These are phyloP conservation scores for Ctenopoma multispine DNA, from an alignment of 2,797 vertebrate genomes.

Conservation along the genomic window DNA sequence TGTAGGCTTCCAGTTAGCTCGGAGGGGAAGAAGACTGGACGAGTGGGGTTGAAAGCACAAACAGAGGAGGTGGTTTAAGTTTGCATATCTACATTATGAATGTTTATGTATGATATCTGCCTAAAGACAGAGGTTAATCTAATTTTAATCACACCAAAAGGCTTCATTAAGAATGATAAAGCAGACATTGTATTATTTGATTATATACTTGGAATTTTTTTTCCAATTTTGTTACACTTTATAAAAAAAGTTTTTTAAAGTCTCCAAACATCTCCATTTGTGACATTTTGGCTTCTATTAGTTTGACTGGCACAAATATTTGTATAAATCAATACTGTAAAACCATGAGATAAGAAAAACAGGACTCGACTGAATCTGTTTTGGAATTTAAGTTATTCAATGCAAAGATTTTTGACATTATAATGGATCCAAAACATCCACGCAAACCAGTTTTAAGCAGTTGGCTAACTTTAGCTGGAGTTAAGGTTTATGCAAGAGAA, in stretches of 20 bases:
- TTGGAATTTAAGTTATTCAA: neutral
- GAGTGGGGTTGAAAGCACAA: conserved; percentile 34
- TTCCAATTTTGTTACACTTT: too few relatives aligned
- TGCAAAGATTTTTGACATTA: neutral
- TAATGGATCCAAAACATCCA: too few relatives aligned
- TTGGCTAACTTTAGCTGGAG: neutral
- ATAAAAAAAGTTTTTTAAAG: too few relatives aligned
- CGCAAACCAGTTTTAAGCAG: neutral
- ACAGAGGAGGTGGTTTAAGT: conserved; percentile 25
- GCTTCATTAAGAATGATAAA: neutral
- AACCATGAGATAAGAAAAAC: neutral
- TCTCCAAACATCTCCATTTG: too few relatives aligned
- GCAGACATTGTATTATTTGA: too few relatives aligned
- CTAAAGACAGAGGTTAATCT: neutral
- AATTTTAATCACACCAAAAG: neutral
- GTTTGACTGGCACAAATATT: neutral
- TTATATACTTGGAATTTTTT: too few relatives aligned
- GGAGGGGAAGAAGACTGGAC: conserved; percentile 6
- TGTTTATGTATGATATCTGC: neutral
- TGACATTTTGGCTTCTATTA: neutral
- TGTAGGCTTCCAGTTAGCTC: conserved; percentile 28
- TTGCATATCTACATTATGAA: conserved; percentile 2
- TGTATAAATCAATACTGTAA: neutral
- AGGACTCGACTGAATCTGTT: neutral
- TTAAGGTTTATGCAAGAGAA: neutral